These are phyloP conservation scores for Minunthozetes semirufus DNA, from an alignment of 2,888 invertebrate species.

Conservation along the genomic window DNA sequence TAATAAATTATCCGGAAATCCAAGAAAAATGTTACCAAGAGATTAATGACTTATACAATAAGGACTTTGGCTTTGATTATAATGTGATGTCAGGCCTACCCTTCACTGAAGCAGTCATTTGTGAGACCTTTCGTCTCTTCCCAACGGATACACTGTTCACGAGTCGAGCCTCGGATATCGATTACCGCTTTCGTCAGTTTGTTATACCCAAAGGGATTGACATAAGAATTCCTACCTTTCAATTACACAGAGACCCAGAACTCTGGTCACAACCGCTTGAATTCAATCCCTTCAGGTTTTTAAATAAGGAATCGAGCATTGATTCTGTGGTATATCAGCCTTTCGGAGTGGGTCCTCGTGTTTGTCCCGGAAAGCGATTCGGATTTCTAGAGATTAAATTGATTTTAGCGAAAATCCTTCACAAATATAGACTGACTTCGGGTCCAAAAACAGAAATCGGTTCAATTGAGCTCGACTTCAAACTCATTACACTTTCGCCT, in stretches of 20 bases:
- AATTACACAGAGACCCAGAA: conserved; percentile 43
- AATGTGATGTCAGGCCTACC: conserved; percentile 36
- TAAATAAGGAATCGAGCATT: background rate
- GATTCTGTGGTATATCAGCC: conserved; percentile 38
- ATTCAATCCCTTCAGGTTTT: conserved; percentile 44
- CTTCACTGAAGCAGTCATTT: conserved; percentile 39
- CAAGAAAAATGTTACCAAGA: conserved; percentile 39
- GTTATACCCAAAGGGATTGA: conserved; percentile 41
- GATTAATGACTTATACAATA: conserved; percentile 21
- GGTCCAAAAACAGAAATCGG: background rate
- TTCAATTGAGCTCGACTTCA: conserved; percentile 16
- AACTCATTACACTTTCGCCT: conserved; percentile 16
- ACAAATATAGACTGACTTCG: background rate
- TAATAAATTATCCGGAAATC: conserved; percentile 37
- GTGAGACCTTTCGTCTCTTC: conserved; percentile 39
- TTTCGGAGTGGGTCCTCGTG: conserved; percentile 41
- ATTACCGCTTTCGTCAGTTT: conserved; percentile 31
- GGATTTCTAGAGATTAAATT: conserved; percentile 41
- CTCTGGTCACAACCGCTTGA: conserved; percentile 43
- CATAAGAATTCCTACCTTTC: conserved; percentile 43
- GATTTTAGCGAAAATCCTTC: conserved; percentile 7
- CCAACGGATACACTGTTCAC: conserved; percentile 42
- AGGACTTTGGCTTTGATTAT: conserved; percentile 37
- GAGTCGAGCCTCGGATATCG: conserved; percentile 32
- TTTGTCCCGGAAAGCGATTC: conserved; percentile 41